Conservation (phyloP, 2,888 invertebrate genomes). For the Gryllus longicercus region DNA sequence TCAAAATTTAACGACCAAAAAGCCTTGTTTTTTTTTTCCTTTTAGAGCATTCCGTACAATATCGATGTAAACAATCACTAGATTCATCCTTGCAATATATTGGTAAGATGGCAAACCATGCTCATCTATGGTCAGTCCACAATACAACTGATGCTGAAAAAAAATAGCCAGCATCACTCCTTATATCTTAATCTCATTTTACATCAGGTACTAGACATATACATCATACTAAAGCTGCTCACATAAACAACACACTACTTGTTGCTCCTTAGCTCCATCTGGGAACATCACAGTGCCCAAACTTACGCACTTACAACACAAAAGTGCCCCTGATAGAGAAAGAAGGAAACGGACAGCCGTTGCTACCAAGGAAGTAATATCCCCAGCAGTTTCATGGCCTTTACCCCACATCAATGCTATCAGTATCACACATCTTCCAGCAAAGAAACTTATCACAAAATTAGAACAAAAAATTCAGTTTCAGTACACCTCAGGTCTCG, state of each 20-base stretch:
- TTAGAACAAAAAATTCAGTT: constrained; percentile 6
- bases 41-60: too few relatives aligned
- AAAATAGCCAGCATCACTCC: not conserved
- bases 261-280: not conserved
- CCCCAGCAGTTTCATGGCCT: not conserved
- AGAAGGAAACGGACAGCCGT: not conserved
- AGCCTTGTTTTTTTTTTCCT: not conserved
- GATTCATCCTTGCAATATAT: not conserved
- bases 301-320: not conserved
- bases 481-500: not conserved
- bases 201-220: constrained; percentile 9
- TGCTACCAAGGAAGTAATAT: not conserved
- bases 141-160: not conserved
- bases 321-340: not conserved
- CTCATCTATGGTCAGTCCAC: not conserved
- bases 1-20: not conserved
- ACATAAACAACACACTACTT: constrained; percentile 17
- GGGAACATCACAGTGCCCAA: not conserved
- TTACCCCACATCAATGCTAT: not conserved
- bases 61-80: too few relatives aligned
- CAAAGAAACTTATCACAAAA: not conserved
- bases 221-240: not conserved
- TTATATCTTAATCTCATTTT: not conserved
- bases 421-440: not conserved
- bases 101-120: not conserved